These are phyloP conservation scores for Cryptus viduatorius DNA, from an alignment of 2,888 invertebrate species.

Conservation along the genomic window DNA sequence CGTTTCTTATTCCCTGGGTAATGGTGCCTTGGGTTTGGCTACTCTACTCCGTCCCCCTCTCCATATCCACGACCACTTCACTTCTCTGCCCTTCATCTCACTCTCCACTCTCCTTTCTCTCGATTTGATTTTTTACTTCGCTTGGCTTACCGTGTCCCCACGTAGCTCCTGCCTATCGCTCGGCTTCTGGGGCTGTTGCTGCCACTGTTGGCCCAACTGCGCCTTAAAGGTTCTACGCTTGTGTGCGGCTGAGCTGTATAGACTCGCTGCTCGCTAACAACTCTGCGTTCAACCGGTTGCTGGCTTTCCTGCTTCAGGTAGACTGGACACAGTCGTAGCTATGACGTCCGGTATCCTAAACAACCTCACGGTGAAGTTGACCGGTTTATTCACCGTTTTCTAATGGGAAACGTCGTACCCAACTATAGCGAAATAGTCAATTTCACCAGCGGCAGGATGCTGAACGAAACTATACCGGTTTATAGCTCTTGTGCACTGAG, in stretches of 20 bases:
- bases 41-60: slow-evolving; percentile 19
- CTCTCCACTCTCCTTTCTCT: slow-evolving; percentile 24
- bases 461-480: too few relatives aligned
- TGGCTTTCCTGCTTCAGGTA: neutral
- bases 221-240: slow-evolving; percentile 15
- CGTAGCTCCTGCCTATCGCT: slow-evolving; percentile 34
- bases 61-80: slow-evolving; percentile 43
- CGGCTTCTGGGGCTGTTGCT: slow-evolving; percentile 12
- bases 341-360: neutral
- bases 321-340: neutral
- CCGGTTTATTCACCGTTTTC: neutral
- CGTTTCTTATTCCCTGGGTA: slow-evolving; percentile 69
- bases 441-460: neutral
- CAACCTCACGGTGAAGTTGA: slow-evolving; percentile 9
- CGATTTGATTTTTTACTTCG: slow-evolving; percentile 40
- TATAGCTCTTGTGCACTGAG: too few relatives aligned
- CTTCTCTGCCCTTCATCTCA: slow-evolving; percentile 42
- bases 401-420: neutral
- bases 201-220: neutral
- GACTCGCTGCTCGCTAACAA: neutral
- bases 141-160: slow-evolving; percentile 22
- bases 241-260: slow-evolving; percentile 10
- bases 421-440: neutral
- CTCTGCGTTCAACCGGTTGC: slow-evolving; percentile 7
- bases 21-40: slow-evolving; percentile 65